phyloP scores from a whole-genome alignment of 2,113 vertebrate species.

The Cavia aperea region DNA sequence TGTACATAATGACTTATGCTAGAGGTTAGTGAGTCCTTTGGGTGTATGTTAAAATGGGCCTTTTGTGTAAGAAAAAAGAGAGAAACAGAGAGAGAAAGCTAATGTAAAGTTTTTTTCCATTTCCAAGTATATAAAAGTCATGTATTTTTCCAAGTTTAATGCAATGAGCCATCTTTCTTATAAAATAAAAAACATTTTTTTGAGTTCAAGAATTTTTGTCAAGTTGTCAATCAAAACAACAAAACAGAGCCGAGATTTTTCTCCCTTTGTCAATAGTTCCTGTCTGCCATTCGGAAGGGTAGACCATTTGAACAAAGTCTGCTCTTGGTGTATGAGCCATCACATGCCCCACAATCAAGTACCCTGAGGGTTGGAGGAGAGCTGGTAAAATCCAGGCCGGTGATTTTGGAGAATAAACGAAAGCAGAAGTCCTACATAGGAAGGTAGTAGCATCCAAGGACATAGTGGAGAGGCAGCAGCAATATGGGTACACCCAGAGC shows the following conservation, averaged over 20 bases:
- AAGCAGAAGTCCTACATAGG: background rate
- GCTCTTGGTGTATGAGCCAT: background rate
- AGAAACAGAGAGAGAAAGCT: background rate
- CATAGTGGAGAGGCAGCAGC: background rate
- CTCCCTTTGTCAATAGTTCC: background rate
- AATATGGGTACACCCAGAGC: background rate
- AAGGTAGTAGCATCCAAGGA: background rate
- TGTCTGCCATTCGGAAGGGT: background rate
- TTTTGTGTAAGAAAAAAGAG: background rate
- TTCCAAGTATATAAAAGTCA: background rate
- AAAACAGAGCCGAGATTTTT: background rate
- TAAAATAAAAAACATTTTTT: slow-evolving; percentile 8
- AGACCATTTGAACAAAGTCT: background rate
- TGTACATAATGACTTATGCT: background rate
- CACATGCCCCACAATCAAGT: background rate
- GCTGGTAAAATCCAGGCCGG: background rate
- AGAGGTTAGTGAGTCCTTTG: background rate
- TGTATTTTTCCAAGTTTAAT: background rate
- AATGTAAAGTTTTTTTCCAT: slow-evolving; percentile 3
- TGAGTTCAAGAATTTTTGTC: slow-evolving; percentile 23
- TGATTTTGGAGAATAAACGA: background rate
- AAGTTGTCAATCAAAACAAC: background rate
- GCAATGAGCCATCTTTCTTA: background rate
- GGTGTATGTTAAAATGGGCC: background rate
- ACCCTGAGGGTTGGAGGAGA: background rate